phyloP scores from a whole-genome alignment of 2,888 invertebrate species.

The Sesamia inferens region DNA sequence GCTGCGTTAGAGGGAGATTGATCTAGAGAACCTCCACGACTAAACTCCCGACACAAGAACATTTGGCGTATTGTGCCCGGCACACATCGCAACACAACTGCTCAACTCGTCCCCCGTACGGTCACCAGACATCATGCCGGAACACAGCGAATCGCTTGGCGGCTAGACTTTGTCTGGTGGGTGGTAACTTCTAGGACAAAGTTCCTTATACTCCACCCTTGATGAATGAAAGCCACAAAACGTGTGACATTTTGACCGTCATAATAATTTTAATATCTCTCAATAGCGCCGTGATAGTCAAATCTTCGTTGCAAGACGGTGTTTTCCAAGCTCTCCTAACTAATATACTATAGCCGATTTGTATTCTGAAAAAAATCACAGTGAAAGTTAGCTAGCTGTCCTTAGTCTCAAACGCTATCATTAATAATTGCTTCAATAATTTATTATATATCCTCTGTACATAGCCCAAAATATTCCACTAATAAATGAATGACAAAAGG shows the following conservation, averaged over 20 bases:
- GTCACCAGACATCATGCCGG: too few relatives aligned
- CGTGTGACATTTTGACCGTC: background rate
- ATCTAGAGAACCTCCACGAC: too few relatives aligned
- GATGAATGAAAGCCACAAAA: background rate
- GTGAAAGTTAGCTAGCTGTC: background rate
- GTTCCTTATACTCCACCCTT: background rate
- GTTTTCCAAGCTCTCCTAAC: background rate
- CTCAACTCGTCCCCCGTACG: too few relatives aligned
- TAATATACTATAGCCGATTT: background rate
- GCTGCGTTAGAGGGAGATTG: too few relatives aligned
- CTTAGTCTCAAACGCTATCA: background rate
- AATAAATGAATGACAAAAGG: background rate
- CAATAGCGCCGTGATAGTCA: too few relatives aligned
- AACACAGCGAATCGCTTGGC: too few relatives aligned
- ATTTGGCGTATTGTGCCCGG: too few relatives aligned
- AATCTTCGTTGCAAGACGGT: background rate
- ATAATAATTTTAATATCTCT: too few relatives aligned
- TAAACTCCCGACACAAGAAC: too few relatives aligned
- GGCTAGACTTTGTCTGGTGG: too few relatives aligned
- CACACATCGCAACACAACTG: too few relatives aligned
- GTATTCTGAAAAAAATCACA: background rate
- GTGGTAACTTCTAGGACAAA: background rate
- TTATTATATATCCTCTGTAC: background rate
- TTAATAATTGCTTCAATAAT: background rate
- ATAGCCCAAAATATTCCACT: background rate